Evolutionary conservation across 2,113 vertebrate genomes (phyloP).

Genomic region (Clarias macrocephalus): DNA sequence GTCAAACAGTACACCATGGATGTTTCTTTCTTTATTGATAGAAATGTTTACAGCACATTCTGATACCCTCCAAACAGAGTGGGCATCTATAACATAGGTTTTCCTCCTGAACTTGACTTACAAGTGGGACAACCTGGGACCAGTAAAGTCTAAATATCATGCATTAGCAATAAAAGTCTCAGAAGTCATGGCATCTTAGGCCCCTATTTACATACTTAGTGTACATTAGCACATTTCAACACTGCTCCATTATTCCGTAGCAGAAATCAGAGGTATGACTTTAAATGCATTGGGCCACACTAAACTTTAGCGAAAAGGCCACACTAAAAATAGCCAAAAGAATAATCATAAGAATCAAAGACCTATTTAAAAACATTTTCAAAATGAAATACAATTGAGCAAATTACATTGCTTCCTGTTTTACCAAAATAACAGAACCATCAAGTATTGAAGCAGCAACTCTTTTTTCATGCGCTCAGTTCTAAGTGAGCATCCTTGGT

Average conservation of each 20-base stretch:
- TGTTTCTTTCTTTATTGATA: background rate
- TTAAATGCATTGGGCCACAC: constrained; percentile 15
- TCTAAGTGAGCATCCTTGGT: constrained; percentile 36
- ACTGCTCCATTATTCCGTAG: background rate
- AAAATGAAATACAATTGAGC: constrained; percentile 17
- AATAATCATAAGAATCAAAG: background rate
- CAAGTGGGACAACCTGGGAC: background rate
- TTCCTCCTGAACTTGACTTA: background rate
- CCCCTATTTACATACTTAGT: constrained; percentile 1
- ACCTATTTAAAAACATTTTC: constrained; percentile 3
- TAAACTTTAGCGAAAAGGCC: constrained; percentile 1
- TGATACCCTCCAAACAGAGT: constrained; percentile 3
- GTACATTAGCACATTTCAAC: background rate
- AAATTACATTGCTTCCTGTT: background rate
- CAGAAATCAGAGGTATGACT: constrained; percentile 5
- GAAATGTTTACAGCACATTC: background rate
- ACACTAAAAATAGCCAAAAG: background rate
- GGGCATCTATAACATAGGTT: background rate
- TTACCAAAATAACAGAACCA: constrained; percentile 22
- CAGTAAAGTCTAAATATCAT: constrained; percentile 17
- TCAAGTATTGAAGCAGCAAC: constrained; percentile 10
- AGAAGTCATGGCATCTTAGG: background rate
- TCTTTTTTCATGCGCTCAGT: background rate
- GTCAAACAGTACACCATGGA: background rate
- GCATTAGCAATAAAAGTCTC: background rate